A percentile compares a stretch with the other conserved stretches of the same genome.
Evolutionary conservation across 2,797 vertebrate genomes (phyloP).

Genomic region (Melanogrammus aeglefinus): DNA sequence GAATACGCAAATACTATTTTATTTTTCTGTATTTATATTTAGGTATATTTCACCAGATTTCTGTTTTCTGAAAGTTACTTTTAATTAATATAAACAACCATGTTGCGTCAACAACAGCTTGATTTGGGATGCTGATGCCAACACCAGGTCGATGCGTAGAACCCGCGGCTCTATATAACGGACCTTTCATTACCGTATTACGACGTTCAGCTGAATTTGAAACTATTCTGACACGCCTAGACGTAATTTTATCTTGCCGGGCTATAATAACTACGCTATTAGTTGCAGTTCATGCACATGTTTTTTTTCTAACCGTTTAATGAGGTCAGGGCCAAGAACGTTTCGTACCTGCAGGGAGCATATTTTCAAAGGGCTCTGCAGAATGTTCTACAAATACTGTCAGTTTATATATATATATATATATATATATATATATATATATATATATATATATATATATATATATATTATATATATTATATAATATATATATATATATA

Average conservation of each 20-base stretch:
- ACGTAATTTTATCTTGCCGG: neutral
- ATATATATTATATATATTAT: too few species aligned
- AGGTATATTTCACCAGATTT: neutral
- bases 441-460: neutral
- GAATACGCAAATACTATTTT: neutral
- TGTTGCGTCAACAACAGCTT: neutral
- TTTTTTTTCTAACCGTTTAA: neutral
- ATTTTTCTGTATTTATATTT: neutral
- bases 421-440: neutral
- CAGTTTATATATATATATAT: neutral
- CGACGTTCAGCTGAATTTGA: neutral
- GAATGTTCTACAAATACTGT: neutral
- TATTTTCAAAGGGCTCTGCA: neutral
- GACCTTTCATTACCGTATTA: neutral
- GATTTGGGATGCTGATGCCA: neutral
- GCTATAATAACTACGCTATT: neutral
- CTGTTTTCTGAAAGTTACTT: neutral
- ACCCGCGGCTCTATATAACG: neutral
- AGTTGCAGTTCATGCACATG: neutral
- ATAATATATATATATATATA: neutral
- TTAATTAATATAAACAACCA: neutral
- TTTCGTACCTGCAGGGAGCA: neutral
- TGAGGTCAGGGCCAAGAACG: neutral
- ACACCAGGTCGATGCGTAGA: neutral
- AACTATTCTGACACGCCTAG: neutral